phyloP scores from a whole-genome alignment of 2,888 invertebrate species.

The Leptothorax acervorum region DNA sequence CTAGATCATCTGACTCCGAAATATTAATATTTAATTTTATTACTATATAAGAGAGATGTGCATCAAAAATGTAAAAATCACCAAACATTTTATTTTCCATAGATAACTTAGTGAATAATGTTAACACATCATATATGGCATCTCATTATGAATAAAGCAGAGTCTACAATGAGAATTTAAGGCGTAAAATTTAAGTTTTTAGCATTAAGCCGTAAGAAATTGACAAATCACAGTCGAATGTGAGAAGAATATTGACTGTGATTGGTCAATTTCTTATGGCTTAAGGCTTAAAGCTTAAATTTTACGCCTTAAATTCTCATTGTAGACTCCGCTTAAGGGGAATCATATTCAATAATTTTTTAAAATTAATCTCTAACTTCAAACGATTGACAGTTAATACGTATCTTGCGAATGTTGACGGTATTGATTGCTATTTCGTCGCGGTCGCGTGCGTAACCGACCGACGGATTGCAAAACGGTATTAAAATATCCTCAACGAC shows the following conservation, averaged over 20 bases:
- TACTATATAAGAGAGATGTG: background rate
- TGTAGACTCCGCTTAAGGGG: background rate
- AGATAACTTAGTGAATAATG: background rate
- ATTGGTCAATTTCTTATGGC: no score
- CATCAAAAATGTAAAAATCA: background rate
- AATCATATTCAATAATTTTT: background rate
- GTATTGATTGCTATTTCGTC: conserved; percentile 6
- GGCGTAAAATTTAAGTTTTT: no score
- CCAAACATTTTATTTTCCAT: background rate
- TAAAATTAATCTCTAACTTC: background rate
- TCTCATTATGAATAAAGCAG: no score
- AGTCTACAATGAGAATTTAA: no score
- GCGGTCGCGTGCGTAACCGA: background rate
- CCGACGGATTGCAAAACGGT: conserved; percentile 31
- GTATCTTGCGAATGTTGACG: background rate
- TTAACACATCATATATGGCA: background rate
- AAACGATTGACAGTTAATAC: conserved; percentile 1
- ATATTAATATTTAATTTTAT: background rate
- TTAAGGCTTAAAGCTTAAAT: no score
- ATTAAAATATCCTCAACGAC: conserved; percentile 12
- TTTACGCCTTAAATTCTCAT: no score
- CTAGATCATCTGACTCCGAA: background rate
- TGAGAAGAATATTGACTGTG: no score
- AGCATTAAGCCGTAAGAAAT: no score
- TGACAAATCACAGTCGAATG: no score